A percentile compares a stretch with the other conserved stretches of the same genome.
These are phyloP conservation scores for Bicyclus anynana DNA, from an alignment of 1,140 invertebrate genomes.

Conservation along the genomic window DNA sequence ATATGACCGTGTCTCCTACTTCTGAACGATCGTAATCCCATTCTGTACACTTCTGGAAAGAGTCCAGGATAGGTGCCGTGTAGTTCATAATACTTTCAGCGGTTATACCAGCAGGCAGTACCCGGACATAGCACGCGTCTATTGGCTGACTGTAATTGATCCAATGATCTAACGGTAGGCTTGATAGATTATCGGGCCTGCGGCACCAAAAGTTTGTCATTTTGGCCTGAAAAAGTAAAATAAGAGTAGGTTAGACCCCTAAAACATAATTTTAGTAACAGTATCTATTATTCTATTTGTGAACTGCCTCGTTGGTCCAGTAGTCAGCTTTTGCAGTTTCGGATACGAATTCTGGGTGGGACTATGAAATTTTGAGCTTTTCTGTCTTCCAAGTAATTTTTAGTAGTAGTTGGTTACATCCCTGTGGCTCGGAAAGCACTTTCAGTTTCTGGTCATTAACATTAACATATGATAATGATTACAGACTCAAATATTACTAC, in stretches of 20 bases:
- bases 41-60: constrained; percentile 75
- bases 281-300: too few species aligned
- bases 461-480: too few species aligned
- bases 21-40: constrained; percentile 83
- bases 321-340: too few species aligned
- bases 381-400: too few species aligned
- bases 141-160: constrained; percentile 79
- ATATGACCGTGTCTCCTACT: constrained; percentile 80
- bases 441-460: too few species aligned
- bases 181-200: constrained; percentile 72
- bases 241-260: background rate
- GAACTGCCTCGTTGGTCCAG: too few species aligned
- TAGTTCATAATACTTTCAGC: constrained; percentile 58
- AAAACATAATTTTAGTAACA: background rate
- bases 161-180: constrained; percentile 77
- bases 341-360: too few species aligned
- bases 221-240: constrained; percentile 71
- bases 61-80: constrained; percentile 44
- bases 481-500: too few species aligned
- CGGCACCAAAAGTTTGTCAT: constrained; percentile 81
- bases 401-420: too few species aligned
- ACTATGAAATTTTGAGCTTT: too few species aligned
- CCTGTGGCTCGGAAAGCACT: too few species aligned
- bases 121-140: constrained; percentile 70
- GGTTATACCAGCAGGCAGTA: constrained; percentile 40